Conservation (phyloP, 2,888 invertebrate genomes). For the Drosophila cognata region DNA sequence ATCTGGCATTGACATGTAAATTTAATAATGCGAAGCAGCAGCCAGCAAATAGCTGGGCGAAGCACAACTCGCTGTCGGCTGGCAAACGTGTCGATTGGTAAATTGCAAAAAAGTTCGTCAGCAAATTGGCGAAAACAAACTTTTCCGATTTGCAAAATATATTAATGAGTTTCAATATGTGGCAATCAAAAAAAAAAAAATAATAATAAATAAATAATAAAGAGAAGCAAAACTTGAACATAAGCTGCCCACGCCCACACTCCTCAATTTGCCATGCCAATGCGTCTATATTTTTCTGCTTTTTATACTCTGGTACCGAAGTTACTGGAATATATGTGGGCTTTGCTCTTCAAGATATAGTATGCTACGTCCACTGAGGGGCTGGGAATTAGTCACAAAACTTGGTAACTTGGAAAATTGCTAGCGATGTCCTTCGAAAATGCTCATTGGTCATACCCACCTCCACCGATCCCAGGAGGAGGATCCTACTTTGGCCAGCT, state of each 20-base stretch:
- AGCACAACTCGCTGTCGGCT: neutral
- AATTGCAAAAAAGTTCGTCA: slow-evolving; percentile 13
- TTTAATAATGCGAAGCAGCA: slow-evolving; percentile 27
- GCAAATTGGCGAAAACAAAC: slow-evolving; percentile 5
- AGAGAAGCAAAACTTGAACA: slow-evolving; percentile 19
- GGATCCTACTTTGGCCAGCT: neutral
- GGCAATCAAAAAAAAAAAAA: slow-evolving; percentile 20
- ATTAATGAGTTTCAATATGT: slow-evolving; percentile 65
- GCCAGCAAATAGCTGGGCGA: slow-evolving; percentile 8
- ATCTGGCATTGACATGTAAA: slow-evolving; percentile 38
- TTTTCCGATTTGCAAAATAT: slow-evolving; percentile 38
- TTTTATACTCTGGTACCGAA: neutral
- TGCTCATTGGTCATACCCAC: neutral
- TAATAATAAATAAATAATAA: neutral
- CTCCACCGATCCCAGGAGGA: neutral
- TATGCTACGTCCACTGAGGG: neutral
- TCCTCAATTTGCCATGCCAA: slow-evolving; percentile 1
- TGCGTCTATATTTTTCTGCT: slow-evolving; percentile 9
- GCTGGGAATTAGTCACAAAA: neutral
- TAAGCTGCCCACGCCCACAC: slow-evolving; percentile 19
- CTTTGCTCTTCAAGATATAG: neutral
- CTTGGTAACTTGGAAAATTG: neutral
- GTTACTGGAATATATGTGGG: neutral
- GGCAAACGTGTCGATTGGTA: slow-evolving; percentile 20
- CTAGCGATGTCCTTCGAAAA: neutral